Evolutionary conservation across 2,113 vertebrate species (phyloP), one percentile per base, ranked within the genome.

Genomic region (Alethe castanea): DNA sequence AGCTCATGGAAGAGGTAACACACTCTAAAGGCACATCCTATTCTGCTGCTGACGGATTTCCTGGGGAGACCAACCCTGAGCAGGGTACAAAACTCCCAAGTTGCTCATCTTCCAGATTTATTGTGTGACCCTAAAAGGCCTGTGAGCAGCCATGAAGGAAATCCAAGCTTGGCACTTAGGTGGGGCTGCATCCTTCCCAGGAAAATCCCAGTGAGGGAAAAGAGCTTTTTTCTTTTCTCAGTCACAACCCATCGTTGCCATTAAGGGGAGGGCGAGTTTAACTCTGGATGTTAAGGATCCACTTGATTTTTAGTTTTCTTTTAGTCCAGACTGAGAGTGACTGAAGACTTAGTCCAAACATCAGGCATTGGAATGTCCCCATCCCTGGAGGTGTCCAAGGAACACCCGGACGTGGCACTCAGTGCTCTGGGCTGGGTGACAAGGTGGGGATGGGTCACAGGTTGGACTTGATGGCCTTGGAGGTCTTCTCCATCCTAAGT

Each of bases 11-110:
- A 33, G 17, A 31, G 73, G 81, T 52, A 92, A 62, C 14, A 5
- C 24, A 1, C 45, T 80, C 17, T 3, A 59, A 65, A 70, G 54
- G 78, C 88, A 81, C 47, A 16, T 93, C 90, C 76, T 83, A 12
- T 59, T 66, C 42, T 81, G 69, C 82, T 86, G 80, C 83, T 92
- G 88, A 88, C 52, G 48, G 9, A 16, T 71, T 96, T 96, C 95
- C 95, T 94, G 67, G 28, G 42, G 54, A 81, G 80, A 84, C 0
- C 6, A 79, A 54, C 73, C 59, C 38, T 31, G 59, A 85, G 65
- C 2, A 69, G 62, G 29, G 45, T 42, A 47, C 14, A 92, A 88
- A 83, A 44, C 20, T 81, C 69, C 42, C 38, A 33, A 1, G 19
- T 31, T 86, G 67, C 57, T 84, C 60, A 60, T 94, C 60, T 88